Base-by-base conservation (phyloP, 2,797 vertebrate species). In the Tinamus major region DNA sequence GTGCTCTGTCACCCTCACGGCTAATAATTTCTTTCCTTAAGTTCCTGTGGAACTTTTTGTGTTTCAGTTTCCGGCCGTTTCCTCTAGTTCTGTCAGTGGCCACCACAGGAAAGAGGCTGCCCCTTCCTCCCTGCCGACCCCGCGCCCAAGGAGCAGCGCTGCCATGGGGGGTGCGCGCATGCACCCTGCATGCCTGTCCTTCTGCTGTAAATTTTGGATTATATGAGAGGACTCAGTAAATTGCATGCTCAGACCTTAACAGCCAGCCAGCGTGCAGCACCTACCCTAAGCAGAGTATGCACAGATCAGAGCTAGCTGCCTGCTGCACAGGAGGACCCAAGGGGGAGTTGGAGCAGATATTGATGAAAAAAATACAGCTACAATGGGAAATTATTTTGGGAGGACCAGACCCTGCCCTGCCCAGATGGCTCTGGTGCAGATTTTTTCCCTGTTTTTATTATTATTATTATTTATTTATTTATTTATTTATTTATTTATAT, bases 241-340 rank as follows among this genome's bases (percentile, higher is more conserved):
- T 6, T 0, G 0, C 37, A 51, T 14, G 16, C 69, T 64, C 23
- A 53, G 70, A 80, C n/a, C 33, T 79, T 67, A 85, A 16, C 20
- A 44, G 24, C 33, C 23, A 61, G 68, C 41, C 35, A 70, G 14
- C 2, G 0, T 26, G 29, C 10, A 70, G 15, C 35, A 70, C 18
- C 39, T 48, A 37, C 14, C 3, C 49, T 86, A 63, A 44, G 21
- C 77, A 48, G 39, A 80, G 24, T 6, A 6, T 1, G 0, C 10
- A 68, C 53, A 53, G 85, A 33, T 12, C 44, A 51, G 14, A 0
- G 2, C 12, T 78, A 74, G 31, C 0, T 0, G 14, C 29, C 3
- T 79, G 35, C n/a, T 64, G 37, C 70, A 35, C 1, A 9, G 65
- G 23, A 88, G 35, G 0, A 0, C 70, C 26, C 31, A 77, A 27